A percentile compares a stretch with the other conserved stretches of the same genome.
phyloP scores from a whole-genome alignment of 2,797 vertebrate genomes.

The Eulemur rubriventer region DNA sequence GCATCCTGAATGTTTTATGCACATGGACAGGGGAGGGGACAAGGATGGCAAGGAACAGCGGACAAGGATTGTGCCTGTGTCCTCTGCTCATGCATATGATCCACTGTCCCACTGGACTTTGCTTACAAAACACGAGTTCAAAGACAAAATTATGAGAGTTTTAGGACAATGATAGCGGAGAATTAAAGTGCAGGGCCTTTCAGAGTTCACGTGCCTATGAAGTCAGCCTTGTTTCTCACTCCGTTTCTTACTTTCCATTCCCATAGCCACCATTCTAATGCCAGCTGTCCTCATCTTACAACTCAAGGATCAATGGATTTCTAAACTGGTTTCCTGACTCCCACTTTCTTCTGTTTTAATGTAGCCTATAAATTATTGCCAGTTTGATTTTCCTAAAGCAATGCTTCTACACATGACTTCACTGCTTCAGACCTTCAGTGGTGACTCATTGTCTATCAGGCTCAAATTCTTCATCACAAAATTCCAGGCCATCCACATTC shows the following conservation, averaged over 20 bases:
- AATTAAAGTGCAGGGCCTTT: neutral
- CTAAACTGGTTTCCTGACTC: neutral
- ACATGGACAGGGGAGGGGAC: too few relatives aligned
- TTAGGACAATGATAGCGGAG: neutral
- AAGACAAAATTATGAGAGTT: neutral
- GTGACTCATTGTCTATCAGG: neutral
- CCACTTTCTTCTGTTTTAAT: neutral
- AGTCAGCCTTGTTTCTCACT: neutral
- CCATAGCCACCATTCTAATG: neutral
- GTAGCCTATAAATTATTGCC: neutral
- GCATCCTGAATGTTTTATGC: neutral
- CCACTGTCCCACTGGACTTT: neutral
- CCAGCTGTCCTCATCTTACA: neutral
- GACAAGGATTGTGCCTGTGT: neutral
- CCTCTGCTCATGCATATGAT: neutral
- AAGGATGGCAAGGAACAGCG: neutral
- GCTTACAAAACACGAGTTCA: neutral
- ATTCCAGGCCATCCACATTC: neutral
- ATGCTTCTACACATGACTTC: neutral
- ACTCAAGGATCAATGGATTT: neutral
- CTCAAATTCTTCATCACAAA: neutral
- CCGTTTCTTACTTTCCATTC: neutral
- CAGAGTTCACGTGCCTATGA: neutral
- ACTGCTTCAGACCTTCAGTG: neutral
- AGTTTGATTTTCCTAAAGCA: neutral